Conservation (phyloP, 1,140 invertebrate genomes). For the Harpegnathos saltator region DNA sequence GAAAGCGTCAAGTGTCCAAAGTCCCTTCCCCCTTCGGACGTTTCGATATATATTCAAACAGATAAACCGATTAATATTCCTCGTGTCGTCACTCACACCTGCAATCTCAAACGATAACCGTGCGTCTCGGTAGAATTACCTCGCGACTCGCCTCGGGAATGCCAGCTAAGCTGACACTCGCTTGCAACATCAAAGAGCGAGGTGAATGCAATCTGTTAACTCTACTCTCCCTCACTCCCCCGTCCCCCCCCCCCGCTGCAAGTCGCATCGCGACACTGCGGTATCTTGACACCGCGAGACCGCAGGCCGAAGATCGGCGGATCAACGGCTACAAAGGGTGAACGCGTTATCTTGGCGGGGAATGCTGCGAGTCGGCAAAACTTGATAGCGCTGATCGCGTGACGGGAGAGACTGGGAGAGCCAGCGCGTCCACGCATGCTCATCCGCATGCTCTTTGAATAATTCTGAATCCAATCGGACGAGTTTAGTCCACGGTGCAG, state of each 20-base stretch:
- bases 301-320: not conserved
- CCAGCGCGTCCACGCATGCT: not conserved
- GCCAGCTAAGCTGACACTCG: not conserved
- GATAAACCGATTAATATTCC: not conserved
- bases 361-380: conserved; percentile 45
- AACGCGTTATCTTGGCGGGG: conserved; percentile 25
- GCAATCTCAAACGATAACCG: not conserved
- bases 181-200: conserved; percentile 7
- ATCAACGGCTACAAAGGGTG: conserved; percentile 42
- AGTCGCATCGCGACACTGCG: conserved; percentile 32
- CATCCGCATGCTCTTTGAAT: conserved; percentile 54
- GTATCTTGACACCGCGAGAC: too few relatives aligned
- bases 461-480: conserved; percentile 77
- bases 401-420: conserved; percentile 10
- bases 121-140: not conserved
- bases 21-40: too few relatives aligned
- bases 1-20: too few relatives aligned
- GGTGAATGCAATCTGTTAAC: conserved; percentile 33
- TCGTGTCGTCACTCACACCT: too few relatives aligned
- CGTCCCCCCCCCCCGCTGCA: not conserved
- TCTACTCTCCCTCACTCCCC: conserved; percentile 25
- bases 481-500: conserved; percentile 76
- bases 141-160: not conserved
- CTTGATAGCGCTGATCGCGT: conserved; percentile 44
- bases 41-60: not conserved